A percentile compares a stretch with the other conserved stretches of the same genome.
Evolutionary conservation across 2,797 vertebrate species (phyloP).

Genomic region (Clamator glandarius): DNA sequence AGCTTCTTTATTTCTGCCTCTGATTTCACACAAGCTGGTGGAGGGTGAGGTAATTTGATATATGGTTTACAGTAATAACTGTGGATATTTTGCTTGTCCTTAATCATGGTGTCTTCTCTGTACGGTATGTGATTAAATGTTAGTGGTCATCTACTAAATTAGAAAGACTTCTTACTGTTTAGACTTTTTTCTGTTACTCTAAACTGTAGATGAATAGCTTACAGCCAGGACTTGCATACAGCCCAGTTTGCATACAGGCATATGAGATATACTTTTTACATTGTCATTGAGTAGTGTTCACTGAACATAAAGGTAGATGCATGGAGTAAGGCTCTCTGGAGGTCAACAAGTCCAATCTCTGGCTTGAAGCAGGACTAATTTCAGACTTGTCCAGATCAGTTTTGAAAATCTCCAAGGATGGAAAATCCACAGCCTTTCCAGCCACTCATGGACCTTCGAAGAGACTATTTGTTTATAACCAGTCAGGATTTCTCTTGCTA

Average conservation of each 20-base stretch:
- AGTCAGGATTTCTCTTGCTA: neutral
- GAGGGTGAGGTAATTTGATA: neutral
- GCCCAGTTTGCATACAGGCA: too few relatives aligned
- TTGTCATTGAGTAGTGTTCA: neutral
- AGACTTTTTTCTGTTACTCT: neutral
- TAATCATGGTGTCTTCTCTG: neutral
- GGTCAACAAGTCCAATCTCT: neutral
- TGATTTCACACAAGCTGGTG: neutral
- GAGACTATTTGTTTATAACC: neutral
- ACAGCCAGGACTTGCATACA: rapidly evolving
- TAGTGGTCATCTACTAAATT: neutral
- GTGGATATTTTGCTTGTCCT: neutral
- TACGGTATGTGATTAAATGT: neutral
- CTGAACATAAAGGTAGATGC: neutral
- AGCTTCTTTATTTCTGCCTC: neutral
- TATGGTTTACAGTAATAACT: neutral
- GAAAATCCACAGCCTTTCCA: neutral
- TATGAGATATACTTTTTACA: neutral
- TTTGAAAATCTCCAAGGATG: neutral
- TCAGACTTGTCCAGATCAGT: neutral
- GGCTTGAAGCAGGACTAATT: neutral
- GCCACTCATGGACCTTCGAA: neutral
- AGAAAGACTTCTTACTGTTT: neutral
- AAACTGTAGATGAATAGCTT: neutral
- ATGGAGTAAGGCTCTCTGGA: neutral